phyloP scores from a whole-genome alignment of 2,797 vertebrate genomes.

The Clamator glandarius region DNA sequence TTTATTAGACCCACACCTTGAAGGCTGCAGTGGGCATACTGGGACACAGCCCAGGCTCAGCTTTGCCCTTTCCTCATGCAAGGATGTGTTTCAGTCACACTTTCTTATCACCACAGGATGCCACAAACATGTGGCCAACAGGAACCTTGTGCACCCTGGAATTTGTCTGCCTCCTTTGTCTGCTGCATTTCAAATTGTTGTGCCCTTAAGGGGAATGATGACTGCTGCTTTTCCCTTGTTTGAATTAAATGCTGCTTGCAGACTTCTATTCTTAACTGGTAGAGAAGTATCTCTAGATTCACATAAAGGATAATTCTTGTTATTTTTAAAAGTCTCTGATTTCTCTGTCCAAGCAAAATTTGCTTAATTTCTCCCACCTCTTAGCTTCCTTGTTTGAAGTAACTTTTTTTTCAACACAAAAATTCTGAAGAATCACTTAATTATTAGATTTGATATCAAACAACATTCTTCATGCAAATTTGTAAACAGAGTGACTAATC shows the following conservation, averaged over 20 bases:
- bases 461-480: not conserved
- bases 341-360: not conserved
- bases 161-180: not conserved
- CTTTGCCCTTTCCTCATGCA: not conserved
- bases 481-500: not conserved
- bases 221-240: not conserved
- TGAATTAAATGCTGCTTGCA: not conserved
- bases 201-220: not conserved
- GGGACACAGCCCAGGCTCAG: not conserved
- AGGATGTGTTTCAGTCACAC: not conserved
- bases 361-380: not conserved
- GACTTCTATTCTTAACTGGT: not conserved
- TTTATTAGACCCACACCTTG: not conserved
- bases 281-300: not conserved
- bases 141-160: not conserved
- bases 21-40: not conserved
- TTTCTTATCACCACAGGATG: not conserved
- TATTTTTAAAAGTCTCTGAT: not conserved
- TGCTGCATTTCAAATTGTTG: not conserved
- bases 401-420: not conserved
- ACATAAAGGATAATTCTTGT: not conserved
- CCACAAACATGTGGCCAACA: fast-evolving
- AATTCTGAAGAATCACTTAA: not conserved
- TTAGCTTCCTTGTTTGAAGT: not conserved
- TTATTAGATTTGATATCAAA: not conserved